Conservation (phyloP, 2,113 vertebrate genomes). For the Cyanoderma ruficeps region DNA sequence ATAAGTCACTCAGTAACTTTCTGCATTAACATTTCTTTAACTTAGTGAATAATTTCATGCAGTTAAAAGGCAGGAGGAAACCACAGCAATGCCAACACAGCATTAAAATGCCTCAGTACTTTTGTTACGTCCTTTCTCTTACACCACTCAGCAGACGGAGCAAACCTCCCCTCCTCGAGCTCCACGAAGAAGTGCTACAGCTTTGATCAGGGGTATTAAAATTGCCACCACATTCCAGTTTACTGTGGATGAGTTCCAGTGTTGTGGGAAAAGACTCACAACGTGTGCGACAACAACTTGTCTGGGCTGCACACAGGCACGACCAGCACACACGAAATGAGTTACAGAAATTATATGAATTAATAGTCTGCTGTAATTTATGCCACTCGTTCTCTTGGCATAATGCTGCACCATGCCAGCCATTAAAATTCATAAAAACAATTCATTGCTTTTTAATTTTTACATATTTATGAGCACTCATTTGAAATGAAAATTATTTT, state of each 20-base stretch:
- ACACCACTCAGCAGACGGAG: background rate
- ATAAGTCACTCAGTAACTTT: background rate
- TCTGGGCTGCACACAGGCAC: background rate
- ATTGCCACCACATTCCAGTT: background rate
- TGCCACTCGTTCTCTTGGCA: slow-evolving; percentile 25
- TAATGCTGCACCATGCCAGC: background rate
- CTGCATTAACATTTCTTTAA: background rate
- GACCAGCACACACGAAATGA: background rate
- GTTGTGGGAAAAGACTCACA: background rate
- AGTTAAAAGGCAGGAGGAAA: background rate
- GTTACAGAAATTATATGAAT: background rate
- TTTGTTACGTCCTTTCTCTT: background rate
- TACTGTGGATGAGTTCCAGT: background rate
- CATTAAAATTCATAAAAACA: slow-evolving; percentile 36
- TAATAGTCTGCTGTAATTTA: background rate
- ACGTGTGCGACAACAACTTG: background rate
- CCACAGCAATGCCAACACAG: background rate
- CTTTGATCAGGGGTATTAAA: background rate
- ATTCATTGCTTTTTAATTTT: slow-evolving; percentile 44
- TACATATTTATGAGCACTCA: slow-evolving; percentile 47
- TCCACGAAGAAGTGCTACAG: background rate
- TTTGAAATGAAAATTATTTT: slow-evolving; percentile 55
- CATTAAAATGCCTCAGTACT: background rate
- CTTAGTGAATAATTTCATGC: background rate
- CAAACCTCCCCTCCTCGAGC: background rate